Evolutionary conservation across 1,140 invertebrate genomes (phyloP).

Genomic region (Euwallacea similis): DNA sequence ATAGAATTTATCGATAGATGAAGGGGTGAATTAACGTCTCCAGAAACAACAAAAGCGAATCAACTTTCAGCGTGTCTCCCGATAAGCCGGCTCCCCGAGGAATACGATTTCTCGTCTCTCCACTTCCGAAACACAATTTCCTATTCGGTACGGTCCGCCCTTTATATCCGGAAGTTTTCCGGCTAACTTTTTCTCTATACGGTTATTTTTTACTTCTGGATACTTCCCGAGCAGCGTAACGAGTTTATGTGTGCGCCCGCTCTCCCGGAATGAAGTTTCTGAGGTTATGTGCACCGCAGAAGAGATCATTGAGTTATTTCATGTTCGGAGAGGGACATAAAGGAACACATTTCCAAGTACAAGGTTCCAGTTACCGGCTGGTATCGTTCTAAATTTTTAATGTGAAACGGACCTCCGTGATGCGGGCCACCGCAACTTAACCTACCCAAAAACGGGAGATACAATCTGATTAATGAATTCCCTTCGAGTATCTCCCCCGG

Average conservation of each 20-base stretch:
- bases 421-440: too few relatives aligned
- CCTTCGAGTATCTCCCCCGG: too few relatives aligned
- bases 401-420: too few relatives aligned
- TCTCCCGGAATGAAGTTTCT: conserved; percentile 5
- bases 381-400: too few relatives aligned
- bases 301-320: conserved; percentile 8
- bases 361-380: too few relatives aligned
- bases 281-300: conserved; percentile 1
- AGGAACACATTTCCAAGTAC: too few relatives aligned
- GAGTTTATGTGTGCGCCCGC: conserved; percentile 13
- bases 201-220: conserved; percentile 18
- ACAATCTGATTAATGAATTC: too few relatives aligned
- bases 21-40: neutral
- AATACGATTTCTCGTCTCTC: conserved; percentile 20
- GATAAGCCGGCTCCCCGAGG: neutral
- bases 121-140: conserved; percentile 19
- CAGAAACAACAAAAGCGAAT: conserved; percentile 9
- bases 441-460: too few relatives aligned
- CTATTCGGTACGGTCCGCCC: conserved; percentile 19
- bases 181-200: conserved; percentile 23
- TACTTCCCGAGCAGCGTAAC: conserved; percentile 18
- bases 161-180: conserved; percentile 26
- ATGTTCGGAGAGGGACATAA: neutral
- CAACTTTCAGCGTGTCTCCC: conserved; percentile 15
- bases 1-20: neutral